These are phyloP conservation scores for Cyclophora punctaria DNA, from an alignment of 2,888 invertebrate species.

Conservation along the genomic window DNA sequence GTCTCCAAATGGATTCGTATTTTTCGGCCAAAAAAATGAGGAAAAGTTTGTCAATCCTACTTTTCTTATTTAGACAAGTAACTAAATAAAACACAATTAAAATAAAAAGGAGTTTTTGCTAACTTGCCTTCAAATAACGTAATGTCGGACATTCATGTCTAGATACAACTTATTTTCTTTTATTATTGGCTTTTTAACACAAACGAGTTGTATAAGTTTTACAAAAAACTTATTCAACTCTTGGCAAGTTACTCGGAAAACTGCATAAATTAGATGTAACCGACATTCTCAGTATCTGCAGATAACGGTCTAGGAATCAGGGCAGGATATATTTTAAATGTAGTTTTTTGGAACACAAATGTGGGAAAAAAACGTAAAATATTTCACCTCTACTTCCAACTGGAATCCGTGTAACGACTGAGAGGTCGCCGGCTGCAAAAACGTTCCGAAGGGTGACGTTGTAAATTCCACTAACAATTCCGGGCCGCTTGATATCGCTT, in stretches of 20 bases:
- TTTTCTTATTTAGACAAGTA: too few relatives aligned
- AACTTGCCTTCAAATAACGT: too few relatives aligned
- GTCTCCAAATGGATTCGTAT: conserved; percentile 7
- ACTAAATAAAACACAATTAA: too few relatives aligned
- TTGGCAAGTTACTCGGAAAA: conserved; percentile 24
- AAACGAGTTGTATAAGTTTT: conserved; percentile 26
- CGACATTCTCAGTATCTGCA: conserved; percentile 17
- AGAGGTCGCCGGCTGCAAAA: conserved; percentile 85
- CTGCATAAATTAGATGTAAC: conserved; percentile 28
- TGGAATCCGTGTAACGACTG: conserved; percentile 92
- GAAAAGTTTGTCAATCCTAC: too few relatives aligned
- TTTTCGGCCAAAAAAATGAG: background rate
- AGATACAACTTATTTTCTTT: too few relatives aligned
- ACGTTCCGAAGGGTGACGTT: conserved; percentile 92
- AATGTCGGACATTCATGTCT: too few relatives aligned
- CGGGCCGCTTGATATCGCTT: conserved; percentile 89
- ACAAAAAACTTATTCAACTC: conserved; percentile 26
- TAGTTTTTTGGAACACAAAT: conserved; percentile 1
- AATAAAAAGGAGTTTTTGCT: too few relatives aligned
- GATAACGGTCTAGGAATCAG: conserved; percentile 11
- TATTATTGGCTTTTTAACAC: too few relatives aligned
- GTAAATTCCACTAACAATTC: conserved; percentile 92
- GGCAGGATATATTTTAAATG: conserved; percentile 8
- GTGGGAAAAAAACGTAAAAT: background rate
- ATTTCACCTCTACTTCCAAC: conserved; percentile 81